Base-by-base conservation (phyloP, 2,113 vertebrate genomes). In the Atherinomorus stipes region DNA sequence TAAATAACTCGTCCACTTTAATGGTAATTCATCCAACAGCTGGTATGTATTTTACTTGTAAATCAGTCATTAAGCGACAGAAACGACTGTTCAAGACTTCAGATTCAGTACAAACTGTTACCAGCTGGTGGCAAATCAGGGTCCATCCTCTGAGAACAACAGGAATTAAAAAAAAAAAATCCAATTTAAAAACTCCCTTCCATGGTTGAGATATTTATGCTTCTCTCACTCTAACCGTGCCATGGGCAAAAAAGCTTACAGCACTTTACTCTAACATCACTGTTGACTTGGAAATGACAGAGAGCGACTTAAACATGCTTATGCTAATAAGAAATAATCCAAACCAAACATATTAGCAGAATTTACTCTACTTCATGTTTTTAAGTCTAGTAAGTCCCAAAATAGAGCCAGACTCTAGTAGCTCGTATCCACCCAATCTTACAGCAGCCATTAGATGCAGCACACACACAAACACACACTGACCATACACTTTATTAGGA, bases 281-380 rank as follows among this genome's bases (percentile, higher is more conserved):
- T 49, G 60, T 49, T 53, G 66, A 47, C 50, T 47, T 63, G 7
- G 7, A 49, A 71, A 52, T 23, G 34, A 53, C 45, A 31, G 54
- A 11, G 16, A 12, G 12, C 18, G 15, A 49, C 10, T 9, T 21
- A 15, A n/a, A 51, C n/a, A n/a, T 23, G 23, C 4, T 10, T 28
- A 23, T 42, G 51, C 61, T 31, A n/a, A n/a, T 50, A 31, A 23
- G 31, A 57, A 38, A 40, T 1, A 44, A 60, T 44, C 63, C 64
- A 65, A 65, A 64, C 11, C n/a, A 74, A 74, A 60, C 69, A 26
- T 62, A 71, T 67, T 4, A 64, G 28, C n/a, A 49, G 18, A 61
- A 73, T 61, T 52, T 38, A 68, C 21, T 56, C 57, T 34, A 51
- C 65, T 37, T 15, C n/a, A n/a, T n/a, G n/a, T n/a, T n/a, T n/a